Percentiles rank a stretch among this genome's conserved stretches.
Conservation (phyloP, 2,113 vertebrate species). For the Donacobius atricapilla region DNA sequence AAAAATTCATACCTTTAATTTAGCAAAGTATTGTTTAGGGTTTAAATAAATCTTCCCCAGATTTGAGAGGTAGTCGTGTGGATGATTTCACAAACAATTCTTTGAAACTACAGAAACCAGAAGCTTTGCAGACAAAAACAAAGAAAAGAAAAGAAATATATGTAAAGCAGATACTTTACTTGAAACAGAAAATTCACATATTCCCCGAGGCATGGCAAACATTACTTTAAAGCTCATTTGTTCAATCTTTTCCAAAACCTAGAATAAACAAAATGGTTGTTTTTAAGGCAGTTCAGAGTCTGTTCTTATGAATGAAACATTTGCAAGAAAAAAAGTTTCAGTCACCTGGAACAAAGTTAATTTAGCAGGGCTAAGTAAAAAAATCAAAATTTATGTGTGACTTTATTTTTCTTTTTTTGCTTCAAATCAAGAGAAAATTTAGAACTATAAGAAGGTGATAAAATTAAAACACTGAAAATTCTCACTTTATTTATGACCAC, state of each 20-base stretch:
- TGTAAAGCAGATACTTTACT: not conserved
- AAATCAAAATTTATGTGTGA: not conserved
- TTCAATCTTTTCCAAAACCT: not conserved
- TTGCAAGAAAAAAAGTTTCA: not conserved
- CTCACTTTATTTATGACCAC: not conserved
- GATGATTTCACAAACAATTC: not conserved
- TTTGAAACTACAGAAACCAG: not conserved
- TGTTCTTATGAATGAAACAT: not conserved
- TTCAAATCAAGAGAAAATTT: not conserved
- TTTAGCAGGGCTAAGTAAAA: not conserved
- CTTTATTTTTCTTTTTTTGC: not conserved
- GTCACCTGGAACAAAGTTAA: not conserved
- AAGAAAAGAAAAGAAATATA: not conserved
- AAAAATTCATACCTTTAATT: constrained; percentile 34
- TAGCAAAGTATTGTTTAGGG: not conserved
- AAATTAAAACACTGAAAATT: not conserved
- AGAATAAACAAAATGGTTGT: not conserved
- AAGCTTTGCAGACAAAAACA: not conserved
- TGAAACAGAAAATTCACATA: not conserved
- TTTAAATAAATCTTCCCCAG: constrained; percentile 7
- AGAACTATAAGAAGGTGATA: not conserved
- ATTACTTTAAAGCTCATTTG: not conserved
- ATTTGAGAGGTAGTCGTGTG: not conserved
- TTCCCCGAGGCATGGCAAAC: not conserved
- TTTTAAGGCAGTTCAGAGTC: not conserved